Conservation (phyloP, 2,113 vertebrate species). For the Dascyllus trimaculatus region DNA sequence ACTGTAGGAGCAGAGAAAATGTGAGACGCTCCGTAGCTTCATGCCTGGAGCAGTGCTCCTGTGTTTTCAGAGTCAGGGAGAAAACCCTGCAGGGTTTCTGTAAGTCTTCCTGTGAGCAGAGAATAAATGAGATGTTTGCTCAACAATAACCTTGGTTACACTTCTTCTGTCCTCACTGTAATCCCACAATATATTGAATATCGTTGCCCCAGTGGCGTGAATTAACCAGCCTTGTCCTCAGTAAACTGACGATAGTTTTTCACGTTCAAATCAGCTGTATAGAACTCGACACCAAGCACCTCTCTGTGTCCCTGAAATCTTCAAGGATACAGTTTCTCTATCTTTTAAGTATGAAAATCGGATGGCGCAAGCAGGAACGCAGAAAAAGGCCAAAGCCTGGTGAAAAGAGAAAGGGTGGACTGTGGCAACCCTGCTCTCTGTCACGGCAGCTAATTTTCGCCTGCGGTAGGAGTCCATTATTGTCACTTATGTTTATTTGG, state of each 20-base stretch:
- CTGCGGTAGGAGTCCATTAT: slow-evolving; percentile 56
- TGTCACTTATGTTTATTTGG: slow-evolving; percentile 66
- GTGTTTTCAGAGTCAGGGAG: not conserved
- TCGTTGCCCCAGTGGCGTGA: not conserved
- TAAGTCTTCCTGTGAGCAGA: slow-evolving; percentile 1
- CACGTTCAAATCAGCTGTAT: too few relatives aligned
- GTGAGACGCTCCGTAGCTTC: slow-evolving; percentile 8
- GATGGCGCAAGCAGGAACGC: not conserved
- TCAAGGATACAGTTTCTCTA: not conserved
- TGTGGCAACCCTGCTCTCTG: slow-evolving; percentile 14
- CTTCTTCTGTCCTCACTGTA: not conserved
- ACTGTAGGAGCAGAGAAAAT: not conserved
- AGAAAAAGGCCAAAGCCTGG: slow-evolving; percentile 7
- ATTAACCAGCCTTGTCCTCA: too few relatives aligned
- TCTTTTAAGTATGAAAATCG: not conserved
- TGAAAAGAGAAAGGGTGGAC: slow-evolving; percentile 19
- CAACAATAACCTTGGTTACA: not conserved
- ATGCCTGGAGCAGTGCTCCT: not conserved
- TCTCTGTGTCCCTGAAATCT: not conserved
- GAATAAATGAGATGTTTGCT: not conserved
- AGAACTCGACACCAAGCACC: not conserved
- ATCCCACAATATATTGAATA: not conserved
- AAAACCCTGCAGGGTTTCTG: not conserved
- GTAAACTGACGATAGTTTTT: too few relatives aligned
- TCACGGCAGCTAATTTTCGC: slow-evolving; percentile 51